Base-by-base conservation (phyloP, 2,888 invertebrate species). In the Campoletis raptor region DNA sequence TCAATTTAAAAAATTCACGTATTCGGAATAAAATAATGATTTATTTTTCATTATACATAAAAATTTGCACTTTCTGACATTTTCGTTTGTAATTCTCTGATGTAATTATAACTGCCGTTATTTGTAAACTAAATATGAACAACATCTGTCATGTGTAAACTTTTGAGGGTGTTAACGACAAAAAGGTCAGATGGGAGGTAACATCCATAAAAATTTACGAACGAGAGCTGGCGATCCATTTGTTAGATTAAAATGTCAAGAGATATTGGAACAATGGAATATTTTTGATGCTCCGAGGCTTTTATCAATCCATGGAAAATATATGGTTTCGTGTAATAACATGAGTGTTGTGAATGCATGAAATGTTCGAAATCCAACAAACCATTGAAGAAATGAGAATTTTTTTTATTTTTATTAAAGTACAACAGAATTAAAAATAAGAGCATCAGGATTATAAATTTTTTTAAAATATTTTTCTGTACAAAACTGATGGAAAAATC, bases 221-320 rank as follows among this genome's bases (percentile, higher is more conserved):
- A 12, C 48, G 30, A 57, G 77, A 24, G 66, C 45, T 48, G n/a
- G 79, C 84, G 88, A 89, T 90, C 88, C 89, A 90, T 90, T 90
- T 88, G 87, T 86, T 67, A 88, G 88, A 90, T 90, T 90, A 90
- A 90, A 90, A 90, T 88, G 82, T 85, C 80, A 42, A 74, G 42
- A 57, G 57, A 74, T 61, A 61, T 42, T 30, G 45, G 42, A 61
- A 74, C 24, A 57, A 30, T 9, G 57, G 37, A 61, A 57, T 57
- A 21, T 42, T 18, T 12, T 9, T 24, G 30, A 30, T 30, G 42
- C 40, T 57, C n/a, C 37, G 54, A 37, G 40, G 52, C 1, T 54
- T 74, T 57, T 24, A 54, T 21, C 18, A 15, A 36, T 73, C 6
- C 37, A 72, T 54, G 54, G n/a, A 72, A 10, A 48, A 48, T 24